Percentiles rank a stretch among this genome's conserved stretches.
These are phyloP conservation scores for Agrochola circellaris DNA, from an alignment of 2,888 invertebrate genomes.

Conservation along the genomic window DNA sequence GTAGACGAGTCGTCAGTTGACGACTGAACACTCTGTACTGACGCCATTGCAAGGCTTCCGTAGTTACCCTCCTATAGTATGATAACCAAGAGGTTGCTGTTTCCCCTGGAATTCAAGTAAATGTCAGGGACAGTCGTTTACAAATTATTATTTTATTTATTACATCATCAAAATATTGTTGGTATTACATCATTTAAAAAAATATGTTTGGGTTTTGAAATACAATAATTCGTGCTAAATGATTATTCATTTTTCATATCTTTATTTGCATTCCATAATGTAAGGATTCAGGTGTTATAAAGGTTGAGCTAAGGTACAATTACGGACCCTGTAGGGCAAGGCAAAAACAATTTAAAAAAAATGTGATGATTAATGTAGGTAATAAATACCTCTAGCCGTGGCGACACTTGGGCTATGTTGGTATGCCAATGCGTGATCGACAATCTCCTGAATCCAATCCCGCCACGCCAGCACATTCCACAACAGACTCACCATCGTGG, in stretches of 20 bases:
- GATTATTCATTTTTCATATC: too few relatives aligned
- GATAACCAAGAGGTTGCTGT: slow-evolving; percentile 75
- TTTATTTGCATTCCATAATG: too few relatives aligned
- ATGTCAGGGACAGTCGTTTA: not conserved
- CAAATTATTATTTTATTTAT: not conserved
- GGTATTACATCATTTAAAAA: not conserved
- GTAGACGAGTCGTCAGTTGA: slow-evolving; percentile 79
- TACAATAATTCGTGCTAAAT: not conserved
- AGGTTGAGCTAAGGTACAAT: too few relatives aligned
- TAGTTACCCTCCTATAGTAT: slow-evolving; percentile 77
- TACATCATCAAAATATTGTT: not conserved
- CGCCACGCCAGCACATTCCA: slow-evolving; percentile 88
- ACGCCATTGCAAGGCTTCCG: slow-evolving; percentile 85
- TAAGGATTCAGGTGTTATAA: too few relatives aligned
- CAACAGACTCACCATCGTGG: slow-evolving; percentile 85
- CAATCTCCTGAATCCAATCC: slow-evolving; percentile 84
- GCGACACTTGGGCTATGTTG: slow-evolving; percentile 56
- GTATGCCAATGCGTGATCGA: slow-evolving; percentile 76
- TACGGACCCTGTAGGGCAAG: too few relatives aligned
- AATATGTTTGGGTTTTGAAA: not conserved
- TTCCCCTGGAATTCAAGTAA: slow-evolving; percentile 54
- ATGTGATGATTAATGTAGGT: not conserved
- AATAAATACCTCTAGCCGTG: slow-evolving; percentile 61
- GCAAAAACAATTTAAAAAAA: too few relatives aligned
- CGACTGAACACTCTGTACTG: slow-evolving; percentile 85